phyloP scores from a whole-genome alignment of 1,140 invertebrate genomes.

The Diuraphis noxia region DNA sequence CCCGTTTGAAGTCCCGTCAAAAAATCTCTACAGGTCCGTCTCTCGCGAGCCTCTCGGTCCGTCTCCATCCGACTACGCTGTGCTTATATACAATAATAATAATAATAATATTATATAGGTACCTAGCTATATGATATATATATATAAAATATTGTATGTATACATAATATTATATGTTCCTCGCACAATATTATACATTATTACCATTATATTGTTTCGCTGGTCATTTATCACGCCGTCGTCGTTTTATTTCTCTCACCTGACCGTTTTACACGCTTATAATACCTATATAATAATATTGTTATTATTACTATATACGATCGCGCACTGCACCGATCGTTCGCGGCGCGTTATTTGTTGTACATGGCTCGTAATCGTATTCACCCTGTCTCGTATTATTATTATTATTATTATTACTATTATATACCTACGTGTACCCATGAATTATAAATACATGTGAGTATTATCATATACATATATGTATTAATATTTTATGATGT shows the following conservation, averaged over 20 bases:
- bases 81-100: background rate
- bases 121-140: background rate
- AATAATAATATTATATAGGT: background rate
- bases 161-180: background rate
- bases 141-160: background rate
- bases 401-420: slow-evolving; percentile 13
- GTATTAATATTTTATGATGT: background rate
- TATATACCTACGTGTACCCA: background rate
- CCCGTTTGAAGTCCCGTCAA: slow-evolving; percentile 46
- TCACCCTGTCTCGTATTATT: slow-evolving; percentile 27
- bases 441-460: background rate
- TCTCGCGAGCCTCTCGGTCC: background rate
- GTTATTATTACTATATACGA: background rate
- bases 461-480: background rate
- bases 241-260: slow-evolving; percentile 50
- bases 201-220: slow-evolving; percentile 38
- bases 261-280: slow-evolving; percentile 22
- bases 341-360: slow-evolving; percentile 23
- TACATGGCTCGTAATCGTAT: slow-evolving; percentile 6
- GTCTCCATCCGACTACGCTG: background rate
- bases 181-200: slow-evolving; percentile 37
- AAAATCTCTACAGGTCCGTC: background rate
- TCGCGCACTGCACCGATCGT: background rate
- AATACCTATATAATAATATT: background rate
- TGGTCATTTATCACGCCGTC: slow-evolving; percentile 48